Evolutionary conservation across 1,140 invertebrate genomes (phyloP).

Genomic region (Cydia amplana): DNA sequence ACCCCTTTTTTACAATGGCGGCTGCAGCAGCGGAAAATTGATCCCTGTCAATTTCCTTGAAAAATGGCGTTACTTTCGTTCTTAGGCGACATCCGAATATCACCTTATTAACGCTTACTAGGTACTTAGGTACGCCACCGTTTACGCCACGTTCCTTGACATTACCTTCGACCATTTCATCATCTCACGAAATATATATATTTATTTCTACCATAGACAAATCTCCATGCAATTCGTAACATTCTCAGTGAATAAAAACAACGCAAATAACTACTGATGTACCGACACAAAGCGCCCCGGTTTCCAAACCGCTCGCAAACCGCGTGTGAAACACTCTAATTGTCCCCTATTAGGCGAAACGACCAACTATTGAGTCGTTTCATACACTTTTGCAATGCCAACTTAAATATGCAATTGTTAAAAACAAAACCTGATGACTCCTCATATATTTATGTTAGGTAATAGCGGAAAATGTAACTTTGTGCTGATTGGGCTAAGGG

Average conservation of each 20-base stretch:
- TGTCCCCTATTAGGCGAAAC: background rate
- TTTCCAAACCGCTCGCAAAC: background rate
- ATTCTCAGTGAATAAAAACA: background rate
- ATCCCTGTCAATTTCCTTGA: too few relatives aligned
- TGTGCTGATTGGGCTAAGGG: conserved; percentile 4
- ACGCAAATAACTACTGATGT: background rate
- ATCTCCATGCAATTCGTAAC: background rate
- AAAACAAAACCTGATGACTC: background rate
- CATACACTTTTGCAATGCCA: conserved; percentile 11
- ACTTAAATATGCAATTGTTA: background rate
- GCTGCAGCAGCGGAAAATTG: too few relatives aligned
- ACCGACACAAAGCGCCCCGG: background rate
- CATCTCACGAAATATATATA: too few relatives aligned
- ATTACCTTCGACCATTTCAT: too few relatives aligned
- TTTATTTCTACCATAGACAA: background rate
- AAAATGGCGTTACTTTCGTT: too few relatives aligned
- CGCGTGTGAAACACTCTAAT: conserved; percentile 9
- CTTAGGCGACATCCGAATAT: too few relatives aligned
- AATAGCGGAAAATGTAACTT: background rate
- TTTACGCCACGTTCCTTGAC: too few relatives aligned
- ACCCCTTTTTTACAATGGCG: too few relatives aligned
- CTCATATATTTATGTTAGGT: background rate
- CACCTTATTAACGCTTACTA: too few relatives aligned
- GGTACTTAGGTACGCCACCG: too few relatives aligned
- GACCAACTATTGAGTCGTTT: background rate